Conservation (phyloP, 2,888 invertebrate species). For the Melieria picta region DNA sequence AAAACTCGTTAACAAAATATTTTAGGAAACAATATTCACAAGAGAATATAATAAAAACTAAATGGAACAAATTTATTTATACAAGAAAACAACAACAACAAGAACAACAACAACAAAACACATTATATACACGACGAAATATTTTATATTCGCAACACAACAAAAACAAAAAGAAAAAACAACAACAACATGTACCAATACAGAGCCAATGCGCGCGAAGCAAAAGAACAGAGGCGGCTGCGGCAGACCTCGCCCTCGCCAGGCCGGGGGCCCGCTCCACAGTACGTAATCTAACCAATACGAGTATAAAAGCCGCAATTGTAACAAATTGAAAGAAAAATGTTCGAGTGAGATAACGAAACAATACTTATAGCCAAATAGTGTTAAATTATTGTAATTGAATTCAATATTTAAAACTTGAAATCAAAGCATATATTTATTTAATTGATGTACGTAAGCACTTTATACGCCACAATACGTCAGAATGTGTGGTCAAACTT, state of each 20-base stretch:
- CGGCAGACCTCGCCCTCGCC: too few relatives aligned
- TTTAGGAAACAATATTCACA: constrained; percentile 42
- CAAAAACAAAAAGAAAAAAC: too few relatives aligned
- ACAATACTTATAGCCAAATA: constrained; percentile 64
- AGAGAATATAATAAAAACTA: constrained; percentile 33
- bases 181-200: too few relatives aligned
- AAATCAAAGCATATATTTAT: constrained; percentile 11
- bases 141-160: background rate
- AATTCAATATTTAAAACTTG: constrained; percentile 5
- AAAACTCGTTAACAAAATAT: constrained; percentile 6
- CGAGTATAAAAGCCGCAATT: constrained; percentile 5
- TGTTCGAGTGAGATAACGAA: constrained; percentile 66
- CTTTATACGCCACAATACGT: too few relatives aligned
- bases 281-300: too few relatives aligned
- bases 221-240: too few relatives aligned
- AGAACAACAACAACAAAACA: constrained; percentile 25
- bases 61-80: constrained; percentile 43
- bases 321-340: constrained; percentile 45
- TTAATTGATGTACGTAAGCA: too few relatives aligned
- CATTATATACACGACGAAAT: constrained; percentile 2
- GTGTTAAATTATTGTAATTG: constrained; percentile 38
- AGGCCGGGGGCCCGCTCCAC: too few relatives aligned
- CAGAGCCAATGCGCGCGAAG: too few relatives aligned
- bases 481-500: too few relatives aligned
- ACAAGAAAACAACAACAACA: constrained; percentile 22